Evolutionary conservation across 2,797 vertebrate species (phyloP), one percentile per base, ranked within the genome.

Genomic region (Malacoraja senta): DNA sequence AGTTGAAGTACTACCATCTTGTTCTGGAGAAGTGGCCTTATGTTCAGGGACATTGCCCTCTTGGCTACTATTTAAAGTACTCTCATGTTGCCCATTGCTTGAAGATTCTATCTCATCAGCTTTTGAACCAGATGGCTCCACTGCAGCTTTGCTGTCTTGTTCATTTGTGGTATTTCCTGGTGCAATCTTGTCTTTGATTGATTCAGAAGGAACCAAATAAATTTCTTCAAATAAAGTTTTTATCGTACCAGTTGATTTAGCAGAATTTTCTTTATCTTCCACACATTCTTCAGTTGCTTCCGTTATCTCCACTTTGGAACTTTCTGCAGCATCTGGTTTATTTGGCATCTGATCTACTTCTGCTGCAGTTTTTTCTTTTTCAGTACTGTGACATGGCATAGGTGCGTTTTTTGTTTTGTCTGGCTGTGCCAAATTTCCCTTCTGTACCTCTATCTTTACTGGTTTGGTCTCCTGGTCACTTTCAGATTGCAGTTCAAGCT

Each of bases 81-180:
- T 76, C 26, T 91, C 71, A 53, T 76, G 71, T 44, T 92, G 71
- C 8, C 38, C 10, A 58, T 76, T 92, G 72, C 12, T 58, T 29
- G 90, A 76, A 76, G 26, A 53, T 93, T 96, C 96, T 91, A 95
- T 94, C 58, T 93, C 95, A 0, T 93, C 86, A 1, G 93, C 93
- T 80, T 81, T 93, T 86, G 94, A 93, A 90, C 96, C 96, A 15
- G 95, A 95, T 71, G 94, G 93, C 24, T 95, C 94, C 0, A 95
- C 95, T 83, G 94, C 24, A 0, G 96, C 95, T 2, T 93, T 95
- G 93, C 95, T 94, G n/a, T 97, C 94, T 26, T 96, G 95, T 24
- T 83, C 93, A 83, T 95, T 93, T 90, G 94, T 88, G 0, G 95
- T 94, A 4, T 95, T 95, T 72, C 94, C 96, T n/a, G 94, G 94